phyloP scores from a whole-genome alignment of 2,113 vertebrate genomes.

The Agelaius phoeniceus region DNA sequence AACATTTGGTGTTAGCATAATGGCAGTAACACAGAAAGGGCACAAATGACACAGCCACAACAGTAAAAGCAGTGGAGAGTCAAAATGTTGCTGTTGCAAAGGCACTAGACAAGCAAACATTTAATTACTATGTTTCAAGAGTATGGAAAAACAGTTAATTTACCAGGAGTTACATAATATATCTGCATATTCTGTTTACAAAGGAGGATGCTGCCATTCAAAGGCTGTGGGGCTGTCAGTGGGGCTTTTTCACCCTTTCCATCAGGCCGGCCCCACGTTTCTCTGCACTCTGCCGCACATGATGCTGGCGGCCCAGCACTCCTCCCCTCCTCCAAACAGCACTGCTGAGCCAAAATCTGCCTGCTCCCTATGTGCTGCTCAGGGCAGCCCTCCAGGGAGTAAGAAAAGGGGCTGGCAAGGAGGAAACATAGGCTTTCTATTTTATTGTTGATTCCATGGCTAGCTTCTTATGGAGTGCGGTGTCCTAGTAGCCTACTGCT shows the following conservation, averaged over 20 bases:
- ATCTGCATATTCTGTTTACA: background rate
- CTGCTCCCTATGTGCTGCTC: background rate
- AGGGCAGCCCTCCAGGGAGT: background rate
- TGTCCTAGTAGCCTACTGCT: background rate
- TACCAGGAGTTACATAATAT: background rate
- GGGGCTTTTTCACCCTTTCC: background rate
- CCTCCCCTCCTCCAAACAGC: conserved; percentile 4
- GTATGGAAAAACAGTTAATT: background rate
- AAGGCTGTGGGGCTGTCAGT: background rate
- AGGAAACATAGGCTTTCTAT: background rate
- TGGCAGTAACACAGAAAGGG: background rate
- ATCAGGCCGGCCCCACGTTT: background rate
- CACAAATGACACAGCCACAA: background rate
- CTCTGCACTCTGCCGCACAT: conserved; percentile 32
- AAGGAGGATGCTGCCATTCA: background rate
- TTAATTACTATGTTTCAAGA: background rate
- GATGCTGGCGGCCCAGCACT: background rate
- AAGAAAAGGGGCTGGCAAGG: background rate
- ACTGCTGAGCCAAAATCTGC: background rate
- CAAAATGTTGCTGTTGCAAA: background rate
- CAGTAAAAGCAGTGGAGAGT: background rate
- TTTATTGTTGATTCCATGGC: background rate
- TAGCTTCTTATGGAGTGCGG: background rate
- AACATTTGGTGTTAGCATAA: background rate
- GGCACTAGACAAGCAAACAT: background rate